Conservation (phyloP, 2,113 vertebrate genomes). For the Urocolius indicus region DNA sequence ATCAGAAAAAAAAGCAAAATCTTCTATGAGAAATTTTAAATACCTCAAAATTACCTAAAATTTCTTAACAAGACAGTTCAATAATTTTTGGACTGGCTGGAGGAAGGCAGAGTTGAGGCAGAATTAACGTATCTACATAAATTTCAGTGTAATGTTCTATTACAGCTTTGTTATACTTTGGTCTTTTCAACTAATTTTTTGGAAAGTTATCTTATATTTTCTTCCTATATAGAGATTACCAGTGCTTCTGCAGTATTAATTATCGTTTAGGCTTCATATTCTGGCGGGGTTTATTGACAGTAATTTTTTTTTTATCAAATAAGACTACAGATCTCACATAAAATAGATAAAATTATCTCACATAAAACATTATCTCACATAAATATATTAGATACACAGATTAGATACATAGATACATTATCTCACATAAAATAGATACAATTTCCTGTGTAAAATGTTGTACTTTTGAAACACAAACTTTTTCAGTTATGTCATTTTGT, state of each 20-base stretch:
- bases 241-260: neutral
- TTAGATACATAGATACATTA: too few species aligned
- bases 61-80: neutral
- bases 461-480: neutral
- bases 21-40: neutral
- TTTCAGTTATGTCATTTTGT: neutral
- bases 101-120: neutral
- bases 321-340: neutral
- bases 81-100: neutral
- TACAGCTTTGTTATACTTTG: neutral
- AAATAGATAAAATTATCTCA: neutral
- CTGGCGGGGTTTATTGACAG: neutral
- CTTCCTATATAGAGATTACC: neutral
- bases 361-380: too few species aligned
- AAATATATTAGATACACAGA: too few species aligned
- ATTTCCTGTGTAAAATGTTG: neutral
- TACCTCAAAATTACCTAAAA: neutral
- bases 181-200: neutral
- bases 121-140: neutral
- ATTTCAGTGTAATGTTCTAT: neutral
- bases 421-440: neutral
- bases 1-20: neutral
- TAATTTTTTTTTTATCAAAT: neutral
- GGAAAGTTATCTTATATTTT: neutral
- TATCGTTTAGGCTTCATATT: neutral